These are phyloP conservation scores for Plebejus melissa DNA, from an alignment of 2,888 invertebrate genomes.

Conservation along the genomic window DNA sequence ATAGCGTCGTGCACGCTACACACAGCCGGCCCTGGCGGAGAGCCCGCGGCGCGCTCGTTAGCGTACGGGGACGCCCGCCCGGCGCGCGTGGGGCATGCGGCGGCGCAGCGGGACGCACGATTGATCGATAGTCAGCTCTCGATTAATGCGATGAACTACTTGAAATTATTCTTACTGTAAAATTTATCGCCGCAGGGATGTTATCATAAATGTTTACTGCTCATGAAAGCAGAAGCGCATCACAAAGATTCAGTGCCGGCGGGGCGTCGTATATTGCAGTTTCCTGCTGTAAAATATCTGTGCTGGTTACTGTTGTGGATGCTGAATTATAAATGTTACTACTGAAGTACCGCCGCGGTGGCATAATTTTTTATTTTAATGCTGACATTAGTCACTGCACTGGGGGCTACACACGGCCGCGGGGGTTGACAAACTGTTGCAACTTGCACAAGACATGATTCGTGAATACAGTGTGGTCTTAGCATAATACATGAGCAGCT, in stretches of 20 bases:
- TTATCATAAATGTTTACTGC: not conserved
- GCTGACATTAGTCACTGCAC: not conserved
- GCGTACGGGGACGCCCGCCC: not conserved
- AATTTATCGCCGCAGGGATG: not conserved
- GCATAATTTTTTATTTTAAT: constrained; percentile 20
- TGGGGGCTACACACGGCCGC: not conserved
- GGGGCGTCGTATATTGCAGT: not conserved
- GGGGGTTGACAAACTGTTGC: not conserved
- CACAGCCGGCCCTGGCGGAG: not conserved
- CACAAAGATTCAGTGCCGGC: not conserved
- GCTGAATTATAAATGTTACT: constrained; percentile 19
- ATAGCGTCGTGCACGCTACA: not conserved
- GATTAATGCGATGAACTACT: not conserved
- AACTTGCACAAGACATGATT: not conserved
- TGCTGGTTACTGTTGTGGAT: not conserved
- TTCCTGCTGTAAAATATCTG: not conserved
- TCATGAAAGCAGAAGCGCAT: not conserved
- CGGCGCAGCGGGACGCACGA: not conserved
- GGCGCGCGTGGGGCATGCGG: not conserved
- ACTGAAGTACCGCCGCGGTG: not conserved
- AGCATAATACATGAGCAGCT: too few species aligned
- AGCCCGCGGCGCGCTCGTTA: not conserved
- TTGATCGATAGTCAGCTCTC: not conserved
- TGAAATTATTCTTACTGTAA: not conserved
- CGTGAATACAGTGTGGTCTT: not conserved